Evolutionary conservation across 2,888 invertebrate species (phyloP), one percentile per base, ranked within the genome.

Genomic region (Athetis lepigone): DNA sequence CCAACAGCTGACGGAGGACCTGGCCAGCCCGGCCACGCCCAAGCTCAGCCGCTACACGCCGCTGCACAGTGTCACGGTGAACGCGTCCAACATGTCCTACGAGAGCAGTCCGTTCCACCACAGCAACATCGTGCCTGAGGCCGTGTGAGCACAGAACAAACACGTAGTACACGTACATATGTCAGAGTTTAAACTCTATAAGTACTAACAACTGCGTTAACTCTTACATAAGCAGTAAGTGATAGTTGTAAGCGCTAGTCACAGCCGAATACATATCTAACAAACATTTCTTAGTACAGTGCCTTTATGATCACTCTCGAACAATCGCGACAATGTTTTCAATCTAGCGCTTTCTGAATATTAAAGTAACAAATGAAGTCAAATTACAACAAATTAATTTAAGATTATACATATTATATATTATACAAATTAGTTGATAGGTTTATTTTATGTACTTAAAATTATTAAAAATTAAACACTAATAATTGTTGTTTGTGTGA

Each of bases 1-100:
- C 90, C 97, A 97, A 84, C 97, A 97, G 75, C 92, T 98, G 57
- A 97, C 97, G 11, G 97, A 97, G 88, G 97, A 98, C 78, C 96
- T 97, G 75, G 95, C 96, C 11, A 96, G 96, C 49, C 96, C 96
- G 4, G 93, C 96, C 84, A 96, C 97, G 82, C 97, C 97, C 50
- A 97, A 96, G 87, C 93, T 96, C 68, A 96, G 95, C 90, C 96
- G 96, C 88, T 96, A 96, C 88, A 91, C 95, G 79, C 96, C 96
- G 27, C 93, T 96, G 68, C 95, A 95, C 66, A 92, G 85, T 84
- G 92, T 93, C 51, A 89, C 92, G 52, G 91, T 93, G 9, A 92
- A 92, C 68, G 92, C 94, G 5, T 90, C 93, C 49, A 94, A 94
- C 84, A 88, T 94, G 89, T 96, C 96, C 39, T 96, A 96, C 79